Percentiles rank a stretch among this genome's conserved stretches.
Conservation (phyloP, 1,140 invertebrate genomes). For the Cephus cinctus region DNA sequence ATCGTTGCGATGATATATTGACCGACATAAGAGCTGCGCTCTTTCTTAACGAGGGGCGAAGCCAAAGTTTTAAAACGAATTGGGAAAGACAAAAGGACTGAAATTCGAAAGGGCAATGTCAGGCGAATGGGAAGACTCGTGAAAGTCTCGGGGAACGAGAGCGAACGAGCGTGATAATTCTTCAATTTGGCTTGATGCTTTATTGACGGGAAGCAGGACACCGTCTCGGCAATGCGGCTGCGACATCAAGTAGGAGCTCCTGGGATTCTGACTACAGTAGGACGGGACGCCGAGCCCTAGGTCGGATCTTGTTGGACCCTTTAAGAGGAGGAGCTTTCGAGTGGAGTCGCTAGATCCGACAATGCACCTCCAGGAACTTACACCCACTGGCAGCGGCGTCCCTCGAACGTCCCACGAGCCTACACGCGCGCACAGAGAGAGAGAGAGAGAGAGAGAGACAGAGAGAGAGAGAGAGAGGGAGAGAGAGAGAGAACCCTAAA, state of each 20-base stretch:
- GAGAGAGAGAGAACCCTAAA: not conserved
- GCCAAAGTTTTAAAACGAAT: no score
- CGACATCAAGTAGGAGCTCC: no score
- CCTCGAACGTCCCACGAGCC: constrained; percentile 10
- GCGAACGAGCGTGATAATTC: constrained; percentile 58
- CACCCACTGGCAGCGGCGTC: not conserved
- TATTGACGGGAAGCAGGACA: constrained; percentile 45
- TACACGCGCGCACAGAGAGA: not conserved
- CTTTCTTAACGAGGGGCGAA: no score
- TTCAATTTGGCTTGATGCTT: constrained; percentile 54
- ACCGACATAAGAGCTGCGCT: no score
- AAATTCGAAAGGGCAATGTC: no score
- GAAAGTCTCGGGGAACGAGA: no score
- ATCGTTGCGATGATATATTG: no score
- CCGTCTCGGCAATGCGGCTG: no score
- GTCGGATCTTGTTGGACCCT: not conserved
- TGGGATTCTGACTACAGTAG: not conserved
- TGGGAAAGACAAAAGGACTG: no score
- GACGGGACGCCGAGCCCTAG: not conserved
- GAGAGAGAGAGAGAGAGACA: not conserved
- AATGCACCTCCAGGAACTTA: constrained; percentile 7
- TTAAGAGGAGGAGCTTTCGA: constrained; percentile 14
- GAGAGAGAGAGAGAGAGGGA: constrained; percentile 17
- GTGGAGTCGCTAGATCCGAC: constrained; percentile 3
- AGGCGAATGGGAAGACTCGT: no score